Conservation (phyloP, 1,140 invertebrate genomes). For the Propsilocerus akamusi region DNA sequence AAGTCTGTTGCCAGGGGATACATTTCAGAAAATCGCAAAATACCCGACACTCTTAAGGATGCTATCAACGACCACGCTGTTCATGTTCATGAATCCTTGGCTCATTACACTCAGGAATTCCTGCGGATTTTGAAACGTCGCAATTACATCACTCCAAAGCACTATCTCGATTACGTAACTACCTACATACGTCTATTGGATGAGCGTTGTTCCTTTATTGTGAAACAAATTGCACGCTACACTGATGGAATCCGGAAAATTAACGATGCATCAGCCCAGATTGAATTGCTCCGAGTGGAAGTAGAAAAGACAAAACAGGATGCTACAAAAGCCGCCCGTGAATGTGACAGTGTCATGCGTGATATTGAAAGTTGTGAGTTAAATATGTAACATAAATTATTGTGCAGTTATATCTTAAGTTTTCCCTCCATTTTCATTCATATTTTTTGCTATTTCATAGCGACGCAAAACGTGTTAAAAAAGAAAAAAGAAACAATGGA, state of each 20-base stretch:
- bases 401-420: neutral
- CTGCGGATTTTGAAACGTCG: conserved; percentile 44
- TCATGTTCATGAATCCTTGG: conserved; percentile 56
- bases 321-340: conserved; percentile 47
- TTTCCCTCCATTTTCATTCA: neutral
- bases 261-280: conserved; percentile 21
- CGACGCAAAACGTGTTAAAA: conserved; percentile 42
- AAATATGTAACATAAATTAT: neutral
- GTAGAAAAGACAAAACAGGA: conserved; percentile 14
- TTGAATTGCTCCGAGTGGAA: conserved; percentile 18
- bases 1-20: conserved; percentile 67
- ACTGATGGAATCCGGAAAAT: conserved; percentile 25
- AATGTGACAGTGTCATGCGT: conserved; percentile 49
- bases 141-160: conserved; percentile 79
- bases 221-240: conserved; percentile 22
- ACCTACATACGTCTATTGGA: conserved; percentile 52
- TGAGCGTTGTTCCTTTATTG: conserved; percentile 27
- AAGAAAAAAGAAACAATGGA: conserved; percentile 59
- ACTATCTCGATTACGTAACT: conserved; percentile 71
- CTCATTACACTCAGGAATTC: conserved; percentile 52
- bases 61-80: conserved; percentile 64
- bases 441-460: conserved; percentile 14
- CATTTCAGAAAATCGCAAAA: conserved; percentile 35
- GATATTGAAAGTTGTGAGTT: conserved; percentile 30
- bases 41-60: conserved; percentile 43